Percentiles rank a stretch among this genome's conserved stretches.
Evolutionary conservation across 1,140 invertebrate species (phyloP).

Genomic region (Drosophila subpulchrella): DNA sequence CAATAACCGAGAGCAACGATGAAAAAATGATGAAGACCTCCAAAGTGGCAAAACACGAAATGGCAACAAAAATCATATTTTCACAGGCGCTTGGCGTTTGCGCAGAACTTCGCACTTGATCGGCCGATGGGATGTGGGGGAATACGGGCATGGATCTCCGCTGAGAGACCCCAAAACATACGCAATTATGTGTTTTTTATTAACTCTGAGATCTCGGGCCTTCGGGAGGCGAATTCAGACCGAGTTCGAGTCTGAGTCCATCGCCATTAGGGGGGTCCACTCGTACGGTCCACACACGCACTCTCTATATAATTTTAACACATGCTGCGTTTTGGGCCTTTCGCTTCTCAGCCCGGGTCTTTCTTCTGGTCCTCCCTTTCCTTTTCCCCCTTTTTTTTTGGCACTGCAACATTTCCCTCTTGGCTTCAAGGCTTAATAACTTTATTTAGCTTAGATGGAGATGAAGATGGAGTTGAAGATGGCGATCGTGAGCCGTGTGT

Average conservation of each 20-base stretch:
- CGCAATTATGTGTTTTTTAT: slow-evolving; percentile 82
- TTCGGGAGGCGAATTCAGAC: slow-evolving; percentile 12
- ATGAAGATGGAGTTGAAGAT: slow-evolving; percentile 30
- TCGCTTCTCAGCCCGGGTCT: slow-evolving; percentile 28
- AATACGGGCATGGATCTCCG: slow-evolving; percentile 20
- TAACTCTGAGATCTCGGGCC: slow-evolving; percentile 53
- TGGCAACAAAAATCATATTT: slow-evolving; percentile 78
- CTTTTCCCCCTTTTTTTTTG: slow-evolving; percentile 25
- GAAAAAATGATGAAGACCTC: slow-evolving; percentile 68
- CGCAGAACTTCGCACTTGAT: slow-evolving; percentile 82
- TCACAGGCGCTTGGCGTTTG: slow-evolving; percentile 82
- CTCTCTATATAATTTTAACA: slow-evolving; percentile 83
- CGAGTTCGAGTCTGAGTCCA: slow-evolving; percentile 25
- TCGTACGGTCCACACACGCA: slow-evolving; percentile 69
- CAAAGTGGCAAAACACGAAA: slow-evolving; percentile 70
- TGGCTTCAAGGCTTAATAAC: slow-evolving; percentile 69
- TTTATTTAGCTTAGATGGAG: slow-evolving; percentile 78
- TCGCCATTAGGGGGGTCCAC: slow-evolving; percentile 72
- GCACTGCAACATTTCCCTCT: slow-evolving; percentile 67
- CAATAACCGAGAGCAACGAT: slow-evolving; percentile 43
- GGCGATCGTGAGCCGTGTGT: slow-evolving; percentile 46
- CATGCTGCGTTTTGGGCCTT: slow-evolving; percentile 77
- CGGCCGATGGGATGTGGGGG: slow-evolving; percentile 13
- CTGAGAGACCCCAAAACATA: slow-evolving; percentile 60
- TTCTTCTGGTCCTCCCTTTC: slow-evolving; percentile 3